phyloP scores from a whole-genome alignment of 2,888 invertebrate genomes.

The Cheilosia vernalis region DNA sequence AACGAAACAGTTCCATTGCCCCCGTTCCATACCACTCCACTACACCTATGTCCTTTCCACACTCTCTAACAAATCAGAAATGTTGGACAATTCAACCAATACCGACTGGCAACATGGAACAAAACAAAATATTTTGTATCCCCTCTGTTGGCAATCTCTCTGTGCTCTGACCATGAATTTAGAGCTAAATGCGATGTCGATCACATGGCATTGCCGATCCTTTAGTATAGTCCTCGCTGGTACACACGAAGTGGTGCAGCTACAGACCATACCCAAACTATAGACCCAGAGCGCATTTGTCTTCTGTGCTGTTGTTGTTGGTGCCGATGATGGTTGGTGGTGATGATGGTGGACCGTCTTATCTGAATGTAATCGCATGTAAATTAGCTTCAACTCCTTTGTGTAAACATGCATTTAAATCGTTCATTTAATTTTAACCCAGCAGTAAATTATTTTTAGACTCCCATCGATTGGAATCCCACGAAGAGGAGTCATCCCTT shows the following conservation, averaged over 20 bases:
- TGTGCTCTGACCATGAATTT: neutral
- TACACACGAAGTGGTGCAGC: constrained; percentile 21
- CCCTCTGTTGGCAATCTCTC: neutral
- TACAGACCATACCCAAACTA: constrained; percentile 4
- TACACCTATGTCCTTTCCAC: neutral
- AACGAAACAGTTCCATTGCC: too few relatives aligned
- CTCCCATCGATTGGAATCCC: constrained; percentile 50
- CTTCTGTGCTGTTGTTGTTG: constrained; percentile 25
- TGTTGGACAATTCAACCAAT: neutral
- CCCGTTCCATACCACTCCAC: neutral
- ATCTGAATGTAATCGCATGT: constrained; percentile 76
- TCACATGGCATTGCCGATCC: constrained; percentile 37
- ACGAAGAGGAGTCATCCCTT: neutral
- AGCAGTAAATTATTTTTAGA: constrained; percentile 70
- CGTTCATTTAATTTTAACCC: constrained; percentile 74
- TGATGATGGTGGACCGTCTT: constrained; percentile 33
- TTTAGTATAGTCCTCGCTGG: constrained; percentile 15
- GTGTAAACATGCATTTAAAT: constrained; percentile 77
- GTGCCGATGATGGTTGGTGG: constrained; percentile 14
- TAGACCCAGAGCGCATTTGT: constrained; percentile 16
- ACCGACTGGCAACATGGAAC: neutral
- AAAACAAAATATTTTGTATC: neutral
- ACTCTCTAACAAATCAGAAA: neutral
- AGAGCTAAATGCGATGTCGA: constrained; percentile 27
- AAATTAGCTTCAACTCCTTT: constrained; percentile 77